phyloP scores from a whole-genome alignment of 2,797 vertebrate species.

The Chloroceryle inda region DNA sequence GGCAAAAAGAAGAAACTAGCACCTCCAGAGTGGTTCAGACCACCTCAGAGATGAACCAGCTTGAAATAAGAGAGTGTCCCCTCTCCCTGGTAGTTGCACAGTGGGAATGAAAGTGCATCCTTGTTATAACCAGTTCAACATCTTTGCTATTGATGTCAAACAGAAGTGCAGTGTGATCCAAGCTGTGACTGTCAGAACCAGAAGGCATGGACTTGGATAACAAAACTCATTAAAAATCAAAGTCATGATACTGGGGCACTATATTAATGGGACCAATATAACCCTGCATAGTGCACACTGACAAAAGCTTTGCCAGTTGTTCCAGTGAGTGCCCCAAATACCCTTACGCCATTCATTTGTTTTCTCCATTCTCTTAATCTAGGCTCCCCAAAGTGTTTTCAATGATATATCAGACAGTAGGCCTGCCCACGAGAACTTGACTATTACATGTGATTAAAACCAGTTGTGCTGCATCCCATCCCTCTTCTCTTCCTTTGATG shows the following conservation, averaged over 20 bases:
- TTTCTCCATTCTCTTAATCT: slow-evolving; percentile 52
- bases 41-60: not conserved
- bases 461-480: slow-evolving; percentile 74
- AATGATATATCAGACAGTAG: slow-evolving; percentile 12
- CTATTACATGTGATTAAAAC: slow-evolving; percentile 74
- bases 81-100: not conserved
- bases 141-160: not conserved
- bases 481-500: slow-evolving; percentile 74
- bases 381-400: not conserved
- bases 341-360: not conserved
- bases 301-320: not conserved
- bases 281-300: not conserved
- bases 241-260: not conserved
- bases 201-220: not conserved
- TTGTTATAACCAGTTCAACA: not conserved
- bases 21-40: not conserved
- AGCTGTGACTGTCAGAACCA: not conserved
- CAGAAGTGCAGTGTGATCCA: not conserved
- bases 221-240: not conserved
- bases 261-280: not conserved
- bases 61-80: not conserved
- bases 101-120: not conserved
- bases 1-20: not conserved
- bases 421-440: slow-evolving; percentile 60
- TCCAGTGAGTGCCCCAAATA: not conserved